Conservation (phyloP, 2,888 invertebrate genomes). For the Yponomeuta evonymella region DNA sequence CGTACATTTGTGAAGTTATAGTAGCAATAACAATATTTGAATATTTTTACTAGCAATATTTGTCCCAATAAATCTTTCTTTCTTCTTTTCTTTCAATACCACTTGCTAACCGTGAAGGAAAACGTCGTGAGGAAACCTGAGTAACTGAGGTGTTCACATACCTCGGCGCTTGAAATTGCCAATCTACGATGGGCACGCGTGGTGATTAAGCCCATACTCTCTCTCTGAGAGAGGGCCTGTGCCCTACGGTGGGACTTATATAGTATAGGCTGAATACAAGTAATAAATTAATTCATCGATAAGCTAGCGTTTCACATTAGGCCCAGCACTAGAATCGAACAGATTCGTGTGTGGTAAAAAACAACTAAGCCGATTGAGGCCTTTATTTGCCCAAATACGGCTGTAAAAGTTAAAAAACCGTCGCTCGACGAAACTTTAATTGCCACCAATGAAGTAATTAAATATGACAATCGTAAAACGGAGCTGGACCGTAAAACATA, state of each 20-base stretch:
- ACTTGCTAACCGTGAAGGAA: too few relatives aligned
- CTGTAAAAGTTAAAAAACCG: constrained; percentile 67
- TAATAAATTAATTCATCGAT: neutral
- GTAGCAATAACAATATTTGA: too few relatives aligned
- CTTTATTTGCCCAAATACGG: constrained; percentile 72
- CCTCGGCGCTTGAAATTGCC: too few relatives aligned
- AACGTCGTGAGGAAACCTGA: too few relatives aligned
- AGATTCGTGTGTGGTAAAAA: constrained; percentile 72
- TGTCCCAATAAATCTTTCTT: too few relatives aligned
- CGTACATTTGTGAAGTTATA: too few relatives aligned
- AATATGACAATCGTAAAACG: constrained; percentile 75
- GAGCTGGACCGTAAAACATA: constrained; percentile 58
- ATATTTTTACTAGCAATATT: too few relatives aligned
- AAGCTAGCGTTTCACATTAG: neutral
- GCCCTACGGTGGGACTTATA: too few relatives aligned
- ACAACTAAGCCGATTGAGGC: constrained; percentile 54
- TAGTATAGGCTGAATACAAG: neutral
- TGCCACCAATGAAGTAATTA: constrained; percentile 74
- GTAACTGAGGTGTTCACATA: too few relatives aligned
- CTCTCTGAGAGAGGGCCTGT: too few relatives aligned
- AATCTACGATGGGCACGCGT: too few relatives aligned
- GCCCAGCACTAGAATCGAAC: constrained; percentile 45
- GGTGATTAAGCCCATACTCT: too few relatives aligned
- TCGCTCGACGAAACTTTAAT: constrained; percentile 70
- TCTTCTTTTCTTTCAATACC: neutral